Evolutionary conservation across 1,140 invertebrate genomes (phyloP).

Genomic region (Brachionus calyciflorus): DNA sequence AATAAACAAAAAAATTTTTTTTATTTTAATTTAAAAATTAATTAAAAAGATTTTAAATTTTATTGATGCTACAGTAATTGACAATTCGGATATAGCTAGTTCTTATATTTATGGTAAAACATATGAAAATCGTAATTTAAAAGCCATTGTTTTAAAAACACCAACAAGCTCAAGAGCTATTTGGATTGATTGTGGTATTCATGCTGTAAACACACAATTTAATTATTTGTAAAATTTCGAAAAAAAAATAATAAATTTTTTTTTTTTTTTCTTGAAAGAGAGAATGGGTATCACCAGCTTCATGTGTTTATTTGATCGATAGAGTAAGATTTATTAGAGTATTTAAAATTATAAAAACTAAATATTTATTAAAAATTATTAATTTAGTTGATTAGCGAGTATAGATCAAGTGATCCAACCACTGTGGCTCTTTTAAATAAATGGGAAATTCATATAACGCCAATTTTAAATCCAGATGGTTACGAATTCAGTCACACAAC

Average conservation of each 20-base stretch:
- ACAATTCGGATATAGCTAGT: slow-evolving; percentile 17
- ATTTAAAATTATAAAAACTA: neutral
- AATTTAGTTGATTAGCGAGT: slow-evolving; percentile 15
- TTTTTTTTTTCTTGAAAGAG: neutral
- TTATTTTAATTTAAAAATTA: too few species aligned
- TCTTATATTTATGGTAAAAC: neutral
- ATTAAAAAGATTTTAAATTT: slow-evolving; percentile 27
- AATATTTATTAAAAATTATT: neutral
- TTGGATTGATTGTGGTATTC: slow-evolving; percentile 46
- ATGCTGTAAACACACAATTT: slow-evolving; percentile 15
- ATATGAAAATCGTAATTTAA: slow-evolving; percentile 16
- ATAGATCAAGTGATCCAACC: neutral
- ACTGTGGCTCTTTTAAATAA: slow-evolving; percentile 14
- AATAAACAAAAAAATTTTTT: neutral
- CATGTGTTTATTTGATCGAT: slow-evolving; percentile 38
- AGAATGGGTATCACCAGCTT: slow-evolving; percentile 16
- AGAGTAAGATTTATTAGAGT: neutral
- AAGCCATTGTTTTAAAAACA: slow-evolving; percentile 31
- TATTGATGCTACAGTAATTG: slow-evolving; percentile 38
- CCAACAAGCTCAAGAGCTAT: neutral
- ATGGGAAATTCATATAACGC: slow-evolving; percentile 31
- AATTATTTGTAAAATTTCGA: too few species aligned
- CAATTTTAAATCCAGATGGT: slow-evolving; percentile 46
- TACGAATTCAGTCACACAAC: slow-evolving; percentile 3
- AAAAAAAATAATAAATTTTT: neutral